Percentiles rank a stretch among this genome's conserved stretches.
phyloP scores from a whole-genome alignment of 2,797 vertebrate species.

The Sciurus carolinensis region DNA sequence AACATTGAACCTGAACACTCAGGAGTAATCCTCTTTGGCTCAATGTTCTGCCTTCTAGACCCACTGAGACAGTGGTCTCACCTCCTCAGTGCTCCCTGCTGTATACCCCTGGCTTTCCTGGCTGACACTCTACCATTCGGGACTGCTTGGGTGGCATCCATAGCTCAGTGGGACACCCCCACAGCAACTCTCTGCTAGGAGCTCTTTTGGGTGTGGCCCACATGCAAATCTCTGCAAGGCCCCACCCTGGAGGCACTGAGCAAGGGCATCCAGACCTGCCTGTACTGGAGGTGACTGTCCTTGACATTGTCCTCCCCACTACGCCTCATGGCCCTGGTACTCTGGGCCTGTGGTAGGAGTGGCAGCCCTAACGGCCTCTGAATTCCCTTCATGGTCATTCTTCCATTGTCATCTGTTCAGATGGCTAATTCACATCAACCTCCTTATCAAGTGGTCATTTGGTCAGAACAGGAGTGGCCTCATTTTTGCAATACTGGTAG shows the following conservation, averaged over 20 bases:
- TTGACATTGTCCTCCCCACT: not conserved
- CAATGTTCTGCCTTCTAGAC: not conserved
- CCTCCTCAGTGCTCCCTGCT: not conserved
- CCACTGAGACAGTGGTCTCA: not conserved
- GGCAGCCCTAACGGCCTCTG: not conserved
- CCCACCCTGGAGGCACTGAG: not conserved
- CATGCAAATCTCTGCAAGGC: not conserved
- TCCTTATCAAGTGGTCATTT: not conserved
- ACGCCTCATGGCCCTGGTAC: not conserved
- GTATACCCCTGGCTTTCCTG: not conserved
- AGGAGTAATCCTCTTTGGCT: not conserved
- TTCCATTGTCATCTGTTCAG: not conserved
- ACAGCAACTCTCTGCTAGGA: not conserved
- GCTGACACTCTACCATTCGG: not conserved
- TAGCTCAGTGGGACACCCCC: not conserved
- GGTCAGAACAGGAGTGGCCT: not conserved
- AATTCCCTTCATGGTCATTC: not conserved
- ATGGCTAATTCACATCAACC: not conserved
- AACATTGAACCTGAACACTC: not conserved
- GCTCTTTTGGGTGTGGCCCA: not conserved
- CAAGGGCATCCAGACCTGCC: not conserved
- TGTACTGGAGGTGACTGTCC: not conserved
- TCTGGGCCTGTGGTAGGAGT: not conserved
- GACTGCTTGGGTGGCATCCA: not conserved
- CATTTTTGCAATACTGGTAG: not conserved